These are phyloP conservation scores for Pangasius sanitwongsei DNA, from an alignment of 2,797 vertebrate species.

Conservation along the genomic window DNA sequence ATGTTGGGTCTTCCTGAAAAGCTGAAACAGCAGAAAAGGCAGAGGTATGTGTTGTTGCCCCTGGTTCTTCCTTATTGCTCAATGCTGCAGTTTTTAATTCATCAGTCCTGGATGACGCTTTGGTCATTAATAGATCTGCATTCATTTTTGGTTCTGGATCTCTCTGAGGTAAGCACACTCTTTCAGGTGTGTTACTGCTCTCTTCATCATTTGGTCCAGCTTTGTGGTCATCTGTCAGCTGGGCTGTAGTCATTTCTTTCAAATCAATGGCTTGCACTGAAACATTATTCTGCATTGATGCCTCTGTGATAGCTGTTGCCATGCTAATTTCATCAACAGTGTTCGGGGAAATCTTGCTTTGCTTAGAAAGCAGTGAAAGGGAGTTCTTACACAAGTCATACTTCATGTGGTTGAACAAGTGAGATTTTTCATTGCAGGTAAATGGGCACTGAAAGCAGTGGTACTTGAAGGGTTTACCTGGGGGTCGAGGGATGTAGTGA, in stretches of 20 bases:
- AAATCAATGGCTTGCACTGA: neutral
- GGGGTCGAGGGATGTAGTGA: slow-evolving; percentile 93
- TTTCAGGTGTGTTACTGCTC: slow-evolving; percentile 54
- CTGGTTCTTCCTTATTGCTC: neutral
- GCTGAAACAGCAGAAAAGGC: slow-evolving; percentile 84
- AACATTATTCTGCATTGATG: neutral
- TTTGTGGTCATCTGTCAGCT: slow-evolving; percentile 69
- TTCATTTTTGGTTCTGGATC: slow-evolving; percentile 56
- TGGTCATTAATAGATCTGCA: slow-evolving; percentile 64
- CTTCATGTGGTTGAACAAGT: slow-evolving; percentile 99
- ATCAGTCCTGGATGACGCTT: neutral
- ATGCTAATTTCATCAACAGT: slow-evolving; percentile 40
- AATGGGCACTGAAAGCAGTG: slow-evolving; percentile 99
- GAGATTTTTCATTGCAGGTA: slow-evolving; percentile 97
- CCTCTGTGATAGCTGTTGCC: neutral
- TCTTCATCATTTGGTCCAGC: slow-evolving; percentile 68
- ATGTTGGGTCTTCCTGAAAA: slow-evolving; percentile 67
- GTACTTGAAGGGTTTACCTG: slow-evolving; percentile 94
- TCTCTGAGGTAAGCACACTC: slow-evolving; percentile 54
- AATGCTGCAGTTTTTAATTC: neutral
- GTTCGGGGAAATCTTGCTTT: slow-evolving; percentile 63
- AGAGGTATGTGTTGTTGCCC: slow-evolving; percentile 67
- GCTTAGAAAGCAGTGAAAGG: slow-evolving; percentile 87
- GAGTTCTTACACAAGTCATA: slow-evolving; percentile 96
- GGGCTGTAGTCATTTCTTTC: neutral